Evolutionary conservation across 2,888 invertebrate species (phyloP).

Genomic region (Altica lythri): DNA sequence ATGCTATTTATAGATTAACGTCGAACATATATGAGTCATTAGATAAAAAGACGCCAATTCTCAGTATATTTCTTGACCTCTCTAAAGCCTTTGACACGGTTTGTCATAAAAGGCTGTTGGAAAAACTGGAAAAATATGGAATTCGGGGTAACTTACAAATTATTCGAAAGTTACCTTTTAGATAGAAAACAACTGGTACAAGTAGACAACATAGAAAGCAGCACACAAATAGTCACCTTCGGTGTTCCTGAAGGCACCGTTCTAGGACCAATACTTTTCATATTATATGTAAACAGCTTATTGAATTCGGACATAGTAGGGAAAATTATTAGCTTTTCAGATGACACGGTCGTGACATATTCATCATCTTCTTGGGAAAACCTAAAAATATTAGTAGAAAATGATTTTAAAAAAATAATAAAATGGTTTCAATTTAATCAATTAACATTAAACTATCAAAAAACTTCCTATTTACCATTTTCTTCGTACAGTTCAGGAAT

Average conservation of each 20-base stretch:
- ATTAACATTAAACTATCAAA: background rate
- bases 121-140: background rate
- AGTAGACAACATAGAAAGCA: background rate
- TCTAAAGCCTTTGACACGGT: background rate
- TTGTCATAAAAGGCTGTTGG: constrained; percentile 6
- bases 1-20: constrained; percentile 5
- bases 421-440: background rate
- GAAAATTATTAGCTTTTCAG: too few species aligned
- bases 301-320: background rate
- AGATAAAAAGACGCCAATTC: background rate
- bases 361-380: background rate
- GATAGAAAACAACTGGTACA: background rate
- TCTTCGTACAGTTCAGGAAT: background rate
- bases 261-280: background rate
- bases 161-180: background rate
- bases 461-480: background rate
- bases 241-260: background rate
- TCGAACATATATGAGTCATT: background rate
- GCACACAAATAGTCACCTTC: background rate
- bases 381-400: background rate
- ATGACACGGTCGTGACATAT: background rate
- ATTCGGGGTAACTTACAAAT: background rate
- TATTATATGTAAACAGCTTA: background rate
- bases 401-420: too few species aligned
- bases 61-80: constrained; percentile 3